phyloP scores from a whole-genome alignment of 2,888 invertebrate genomes.

The Allacma fusca region DNA sequence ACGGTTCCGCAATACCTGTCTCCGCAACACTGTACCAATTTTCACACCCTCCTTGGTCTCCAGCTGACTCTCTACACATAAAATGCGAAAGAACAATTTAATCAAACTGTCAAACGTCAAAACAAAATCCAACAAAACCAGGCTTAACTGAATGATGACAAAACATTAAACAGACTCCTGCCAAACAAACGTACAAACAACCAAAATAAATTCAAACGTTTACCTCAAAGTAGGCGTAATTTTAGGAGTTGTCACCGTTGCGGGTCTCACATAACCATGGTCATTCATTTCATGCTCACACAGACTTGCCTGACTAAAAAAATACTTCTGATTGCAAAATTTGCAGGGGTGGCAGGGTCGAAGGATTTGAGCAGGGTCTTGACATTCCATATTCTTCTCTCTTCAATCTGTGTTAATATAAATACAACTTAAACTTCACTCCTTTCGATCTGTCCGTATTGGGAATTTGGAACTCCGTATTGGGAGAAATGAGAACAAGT shows the following conservation, averaged over 20 bases:
- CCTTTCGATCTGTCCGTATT: too few relatives aligned
- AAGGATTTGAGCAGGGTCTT: too few relatives aligned
- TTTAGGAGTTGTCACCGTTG: background rate
- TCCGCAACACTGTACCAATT: too few relatives aligned
- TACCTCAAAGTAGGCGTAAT: background rate
- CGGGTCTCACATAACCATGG: constrained; percentile 2
- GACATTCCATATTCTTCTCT: background rate
- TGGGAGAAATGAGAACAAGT: too few relatives aligned
- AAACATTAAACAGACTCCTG: too few relatives aligned
- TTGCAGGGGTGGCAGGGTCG: background rate
- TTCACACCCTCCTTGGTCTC: background rate
- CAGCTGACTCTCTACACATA: background rate
- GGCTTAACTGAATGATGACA: background rate
- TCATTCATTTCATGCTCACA: constrained; percentile 7
- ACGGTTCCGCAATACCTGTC: background rate
- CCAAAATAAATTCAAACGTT: background rate
- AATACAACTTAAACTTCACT: too few relatives aligned
- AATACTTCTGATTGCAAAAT: background rate
- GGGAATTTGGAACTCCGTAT: too few relatives aligned
- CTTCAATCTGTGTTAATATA: too few relatives aligned
- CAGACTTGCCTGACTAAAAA: background rate
- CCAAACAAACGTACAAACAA: background rate
- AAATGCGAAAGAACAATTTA: background rate
- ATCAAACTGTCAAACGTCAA: background rate
- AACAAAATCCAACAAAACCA: background rate